Evolutionary conservation across 2,888 invertebrate species (phyloP), one percentile per base, ranked within the genome.

Genomic region (Exephanes ischioxanthus): DNA sequence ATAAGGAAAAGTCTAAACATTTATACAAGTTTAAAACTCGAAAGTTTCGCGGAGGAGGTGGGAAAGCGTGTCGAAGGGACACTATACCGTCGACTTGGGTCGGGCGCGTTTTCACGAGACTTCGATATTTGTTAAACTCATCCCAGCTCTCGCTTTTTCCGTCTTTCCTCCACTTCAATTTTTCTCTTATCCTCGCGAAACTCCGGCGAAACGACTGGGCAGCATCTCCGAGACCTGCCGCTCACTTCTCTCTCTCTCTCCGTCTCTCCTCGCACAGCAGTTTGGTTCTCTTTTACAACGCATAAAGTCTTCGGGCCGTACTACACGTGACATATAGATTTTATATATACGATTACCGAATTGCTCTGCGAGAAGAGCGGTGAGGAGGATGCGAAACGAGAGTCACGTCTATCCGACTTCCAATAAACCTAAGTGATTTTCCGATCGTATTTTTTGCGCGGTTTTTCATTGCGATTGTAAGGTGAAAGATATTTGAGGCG

Each of bases 371-470:
- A 58, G 68, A 71, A 66, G 80, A 77, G 71, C 71, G 58, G 70
- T 19, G 30, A 66, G 66, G 63, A 68, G 61, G 66, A 81, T 51
- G 30, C 22, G 61, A 66, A 53, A 30, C 72, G 72, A 26, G 79
- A 83, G 83, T 86, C 86, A 83, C 80, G 86, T 83, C 83, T 77
- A 77, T 81, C 78, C 75, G 66, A 80, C 73, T 81, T 86, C 84
- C 90, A 90, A 91, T 91, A 90, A 89, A 89, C 86, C 80, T 89
- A 88, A 93, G 92, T 93, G 92, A 93, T 92, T 93, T 93, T 87
- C 86, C 86, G 87, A 88, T 88, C 91, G 88, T 91, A 92, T 91
- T 90, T 83, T 85, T 92, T 90, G 45, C 86, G 88, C 88, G 89
- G 89, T 89, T 91, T 63, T 63, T 63, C 90, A 90, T 91, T 91